These are phyloP conservation scores for Tolmerus cingulatus DNA, from an alignment of 2,888 invertebrate species.

Conservation along the genomic window DNA sequence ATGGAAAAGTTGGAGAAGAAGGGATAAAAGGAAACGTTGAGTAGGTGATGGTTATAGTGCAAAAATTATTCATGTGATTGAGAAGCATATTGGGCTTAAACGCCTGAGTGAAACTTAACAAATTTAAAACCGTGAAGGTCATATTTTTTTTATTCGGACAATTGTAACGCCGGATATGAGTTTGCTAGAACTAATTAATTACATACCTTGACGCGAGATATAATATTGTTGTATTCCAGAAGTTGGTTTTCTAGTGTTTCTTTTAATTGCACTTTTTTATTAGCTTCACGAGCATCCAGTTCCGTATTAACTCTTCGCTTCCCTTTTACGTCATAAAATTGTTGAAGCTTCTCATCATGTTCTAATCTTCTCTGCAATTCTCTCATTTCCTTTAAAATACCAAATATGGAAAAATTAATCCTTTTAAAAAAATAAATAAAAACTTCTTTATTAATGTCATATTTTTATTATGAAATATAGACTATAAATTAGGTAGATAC, in stretches of 20 bases:
- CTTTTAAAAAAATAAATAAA: not conserved
- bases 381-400: conserved; percentile 75
- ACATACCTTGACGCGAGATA: conserved; percentile 74
- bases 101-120: too few relatives aligned
- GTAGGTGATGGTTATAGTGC: too few relatives aligned
- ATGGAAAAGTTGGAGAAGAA: too few relatives aligned
- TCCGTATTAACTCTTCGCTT: conserved; percentile 79
- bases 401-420: not conserved
- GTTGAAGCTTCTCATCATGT: conserved; percentile 83
- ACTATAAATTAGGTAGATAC: not conserved
- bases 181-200: too few relatives aligned
- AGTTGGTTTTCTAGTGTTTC: conserved; percentile 76
- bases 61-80: too few relatives aligned
- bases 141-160: too few relatives aligned
- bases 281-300: conserved; percentile 76
- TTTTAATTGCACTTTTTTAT: conserved; percentile 72
- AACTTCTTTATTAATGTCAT: not conserved
- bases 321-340: conserved; percentile 85
- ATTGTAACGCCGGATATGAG: too few relatives aligned
- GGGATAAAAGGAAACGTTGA: too few relatives aligned
- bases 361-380: conserved; percentile 86
- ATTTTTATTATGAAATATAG: not conserved
- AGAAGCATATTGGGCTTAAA: too few relatives aligned
- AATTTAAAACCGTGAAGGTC: too few relatives aligned
- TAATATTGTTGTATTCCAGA: conserved; percentile 76